Base-by-base conservation (phyloP, 2,888 invertebrate genomes). In the Brachypalpus laphriformis region DNA sequence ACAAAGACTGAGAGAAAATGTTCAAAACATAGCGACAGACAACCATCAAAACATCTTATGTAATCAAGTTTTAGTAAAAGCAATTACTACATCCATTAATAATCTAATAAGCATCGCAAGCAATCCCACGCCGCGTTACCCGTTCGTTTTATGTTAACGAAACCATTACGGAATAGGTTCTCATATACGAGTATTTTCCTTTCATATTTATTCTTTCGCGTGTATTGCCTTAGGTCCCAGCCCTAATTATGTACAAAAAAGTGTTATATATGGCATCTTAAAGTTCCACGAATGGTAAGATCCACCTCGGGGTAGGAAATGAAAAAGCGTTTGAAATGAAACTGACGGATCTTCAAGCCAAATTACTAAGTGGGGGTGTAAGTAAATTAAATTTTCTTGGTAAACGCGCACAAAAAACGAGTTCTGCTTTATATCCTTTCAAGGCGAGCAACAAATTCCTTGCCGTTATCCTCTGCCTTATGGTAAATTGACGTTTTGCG, bases 401-500 rank as follows among this genome's bases (percentile, higher is more conserved):
- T 28, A 28, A 31, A 31, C 28, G 14, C 54, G 16, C 14, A 51
- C 14, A 14, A 25, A 51, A 51, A 51, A 51, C n/a, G 4, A 7
- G 8, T 22, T 11, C 20, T 20, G 47, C 47, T 47, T 47, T 20
- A 20, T 47, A 47, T 47, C 47, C 47, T 47, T 18, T 20, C 9
- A 47, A 40, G 47, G 25, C 25, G 9, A 3, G 20, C 9, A 51
- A 51, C 25, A 8, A 31, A 31, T 31, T 14, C 54, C 31, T 8
- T 34, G 31, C 1, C 31, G 31, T 31, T 31, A 11, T 7, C 6
- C 3, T 6, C 20, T 11, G 11, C 5, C 20, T 65, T 34, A 34
- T 49, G 18, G 22, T 63, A 47, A 47, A 49, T 49, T 45, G 31
- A 63, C 28, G 31, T 34, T 20, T 65, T 49, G 14, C 45, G 18